phyloP scores from a whole-genome alignment of 1,140 invertebrate species.

The Aphaenogaster rudis region DNA sequence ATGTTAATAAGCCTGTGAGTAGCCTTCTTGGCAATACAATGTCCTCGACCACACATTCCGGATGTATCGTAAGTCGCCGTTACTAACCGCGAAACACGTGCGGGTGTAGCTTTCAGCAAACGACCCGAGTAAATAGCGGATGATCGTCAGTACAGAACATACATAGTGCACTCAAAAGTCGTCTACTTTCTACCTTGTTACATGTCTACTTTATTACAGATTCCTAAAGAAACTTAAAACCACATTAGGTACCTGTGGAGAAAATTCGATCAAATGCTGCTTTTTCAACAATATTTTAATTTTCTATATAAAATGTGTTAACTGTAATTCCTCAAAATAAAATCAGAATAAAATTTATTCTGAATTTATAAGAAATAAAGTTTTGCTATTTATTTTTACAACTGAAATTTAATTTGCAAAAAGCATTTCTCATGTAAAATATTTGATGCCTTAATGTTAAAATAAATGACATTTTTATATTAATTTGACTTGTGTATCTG shows the following conservation, averaged over 20 bases:
- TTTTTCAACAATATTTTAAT: constrained; percentile 5
- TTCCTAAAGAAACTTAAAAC: background rate
- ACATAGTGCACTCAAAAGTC: background rate
- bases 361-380: background rate
- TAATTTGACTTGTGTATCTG: background rate
- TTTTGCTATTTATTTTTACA: background rate
- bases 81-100: constrained; percentile 49
- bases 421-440: background rate
- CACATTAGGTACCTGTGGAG: background rate
- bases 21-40: constrained; percentile 50
- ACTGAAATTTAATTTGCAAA: background rate
- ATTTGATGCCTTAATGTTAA: background rate
- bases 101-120: constrained; percentile 44
- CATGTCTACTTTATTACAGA: background rate
- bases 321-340: background rate
- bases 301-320: background rate
- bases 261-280: background rate
- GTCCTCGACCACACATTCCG: constrained; percentile 51
- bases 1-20: constrained; percentile 62
- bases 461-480: background rate
- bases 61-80: constrained; percentile 48
- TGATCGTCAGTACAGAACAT: constrained; percentile 22
- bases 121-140: constrained; percentile 28
- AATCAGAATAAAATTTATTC: background rate
- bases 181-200: constrained; percentile 20